These are phyloP conservation scores for Mactra quadrangularis DNA, from an alignment of 1,140 invertebrate species.

Conservation along the genomic window DNA sequence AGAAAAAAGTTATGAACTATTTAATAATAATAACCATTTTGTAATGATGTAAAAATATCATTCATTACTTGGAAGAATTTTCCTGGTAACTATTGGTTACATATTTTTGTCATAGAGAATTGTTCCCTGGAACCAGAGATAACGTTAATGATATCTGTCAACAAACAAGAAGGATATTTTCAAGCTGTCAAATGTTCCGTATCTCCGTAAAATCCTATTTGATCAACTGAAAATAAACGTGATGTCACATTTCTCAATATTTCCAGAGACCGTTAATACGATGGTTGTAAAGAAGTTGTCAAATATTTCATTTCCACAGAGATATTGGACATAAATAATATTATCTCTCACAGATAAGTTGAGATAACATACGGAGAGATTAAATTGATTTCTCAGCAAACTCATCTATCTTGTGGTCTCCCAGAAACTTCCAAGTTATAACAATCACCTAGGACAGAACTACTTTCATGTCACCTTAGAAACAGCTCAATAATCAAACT, in stretches of 20 bases:
- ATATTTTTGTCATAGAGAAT: no score
- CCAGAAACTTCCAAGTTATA: no score
- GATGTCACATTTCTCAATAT: slow-evolving; percentile 1
- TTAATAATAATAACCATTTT: no score
- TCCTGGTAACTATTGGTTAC: no score
- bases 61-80: no score
- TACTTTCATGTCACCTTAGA: no score
- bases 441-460: no score
- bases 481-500: no score
- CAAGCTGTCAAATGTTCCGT: slow-evolving; percentile 26
- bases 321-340: slow-evolving; percentile 34
- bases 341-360: no score
- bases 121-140: neutral
- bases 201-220: slow-evolving; percentile 20
- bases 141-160: slow-evolving; percentile 21
- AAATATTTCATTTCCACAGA: slow-evolving; percentile 28
- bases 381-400: slow-evolving; percentile 21
- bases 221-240: slow-evolving; percentile 14
- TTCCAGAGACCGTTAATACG: neutral
- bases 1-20: no score
- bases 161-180: neutral
- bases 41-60: no score
- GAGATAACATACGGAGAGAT: slow-evolving; percentile 12
- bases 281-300: slow-evolving; percentile 17
- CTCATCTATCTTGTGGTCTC: neutral